Percentiles rank a stretch among this genome's conserved stretches.
Conservation (phyloP, 2,888 invertebrate genomes). For the Drosophila borealis region DNA sequence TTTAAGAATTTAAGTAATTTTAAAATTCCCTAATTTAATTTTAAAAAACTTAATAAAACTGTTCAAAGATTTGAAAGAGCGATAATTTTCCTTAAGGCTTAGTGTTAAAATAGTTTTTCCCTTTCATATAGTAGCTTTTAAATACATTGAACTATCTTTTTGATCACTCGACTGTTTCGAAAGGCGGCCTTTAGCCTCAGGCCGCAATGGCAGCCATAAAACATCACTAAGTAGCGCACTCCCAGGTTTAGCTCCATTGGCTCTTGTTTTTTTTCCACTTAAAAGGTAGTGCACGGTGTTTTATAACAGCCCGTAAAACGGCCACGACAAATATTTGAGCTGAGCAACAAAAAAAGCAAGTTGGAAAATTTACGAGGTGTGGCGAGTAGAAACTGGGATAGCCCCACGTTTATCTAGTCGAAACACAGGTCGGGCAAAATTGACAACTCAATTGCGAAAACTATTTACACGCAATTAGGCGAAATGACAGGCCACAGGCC, state of each 20-base stretch:
- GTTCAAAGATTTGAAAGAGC: too few species aligned
- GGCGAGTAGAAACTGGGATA: conserved; percentile 12
- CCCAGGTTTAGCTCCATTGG: conserved; percentile 4
- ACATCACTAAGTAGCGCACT: conserved; percentile 38
- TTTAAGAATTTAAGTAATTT: too few species aligned
- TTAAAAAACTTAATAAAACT: too few species aligned
- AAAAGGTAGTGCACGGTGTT: conserved; percentile 31
- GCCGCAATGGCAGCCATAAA: conserved; percentile 36
- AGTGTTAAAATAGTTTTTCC: neutral
- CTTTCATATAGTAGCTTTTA: too few species aligned
- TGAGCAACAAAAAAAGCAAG: conserved; percentile 37
- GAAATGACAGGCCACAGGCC: conserved; percentile 49
- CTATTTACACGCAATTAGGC: conserved; percentile 77
- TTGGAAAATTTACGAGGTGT: conserved; percentile 45
- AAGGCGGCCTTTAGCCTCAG: neutral
- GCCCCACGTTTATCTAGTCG: conserved; percentile 22
- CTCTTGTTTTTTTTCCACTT: conserved; percentile 9
- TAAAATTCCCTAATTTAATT: too few species aligned
- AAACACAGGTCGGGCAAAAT: conserved; percentile 49
- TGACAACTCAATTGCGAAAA: conserved; percentile 77
- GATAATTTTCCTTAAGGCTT: too few species aligned
- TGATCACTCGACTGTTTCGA: conserved; percentile 2
- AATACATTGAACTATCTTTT: conserved; percentile 4
- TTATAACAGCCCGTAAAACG: conserved; percentile 58
- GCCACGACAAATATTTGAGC: conserved; percentile 67